Evolutionary conservation across 2,888 invertebrate genomes (phyloP), one percentile per base, ranked within the genome.

Genomic region (Elaeidobius kamerunicus): DNA sequence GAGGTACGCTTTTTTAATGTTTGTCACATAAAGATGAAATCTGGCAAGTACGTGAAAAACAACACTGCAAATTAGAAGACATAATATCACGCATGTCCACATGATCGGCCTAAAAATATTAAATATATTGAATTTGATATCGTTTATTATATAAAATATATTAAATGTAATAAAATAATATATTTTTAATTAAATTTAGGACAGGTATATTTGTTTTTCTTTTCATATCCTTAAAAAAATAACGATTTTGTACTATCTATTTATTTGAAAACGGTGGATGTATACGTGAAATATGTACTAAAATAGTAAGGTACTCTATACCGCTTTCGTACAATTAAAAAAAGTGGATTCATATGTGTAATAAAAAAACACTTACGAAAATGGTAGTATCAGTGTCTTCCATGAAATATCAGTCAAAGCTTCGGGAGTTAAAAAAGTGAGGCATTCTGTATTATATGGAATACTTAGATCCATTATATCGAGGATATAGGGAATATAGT

Each of bases 351-450:
- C n/a, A n/a, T n/a, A n/a, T n/a, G n/a, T n/a, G n/a, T n/a, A 42
- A 36, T 7, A n/a, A n/a, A n/a, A n/a, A n/a, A n/a, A 15, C 42
- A 66, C 73, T 71, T 75, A 86, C 88, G 80, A 84, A 65, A 91
- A 90, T 1, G 91, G 91, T 60, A 87, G 73, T 63, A 90, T 84
- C 5, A 91, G 75, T 1, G 90, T 86, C 69, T 85, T 86, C 91
- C 91, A 91, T 1, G 90, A 87, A 63, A 88, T 89, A 66, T 91
- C 88, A 1, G 81, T 82, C 14, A 86, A 74, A 0, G 89, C 83
- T 71, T 90, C 90, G 0, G 90, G 90, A 0, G 91, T 90, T 14
- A 91, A 69, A 65, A 91, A 91, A 1, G 91, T 91, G 63, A 90
- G 77, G 65, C 91, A 91, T 66, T 90, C 87, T 0, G 86, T 82